Conservation (phyloP, 2,113 vertebrate species). For the Brienomyrus brachyistius region DNA sequence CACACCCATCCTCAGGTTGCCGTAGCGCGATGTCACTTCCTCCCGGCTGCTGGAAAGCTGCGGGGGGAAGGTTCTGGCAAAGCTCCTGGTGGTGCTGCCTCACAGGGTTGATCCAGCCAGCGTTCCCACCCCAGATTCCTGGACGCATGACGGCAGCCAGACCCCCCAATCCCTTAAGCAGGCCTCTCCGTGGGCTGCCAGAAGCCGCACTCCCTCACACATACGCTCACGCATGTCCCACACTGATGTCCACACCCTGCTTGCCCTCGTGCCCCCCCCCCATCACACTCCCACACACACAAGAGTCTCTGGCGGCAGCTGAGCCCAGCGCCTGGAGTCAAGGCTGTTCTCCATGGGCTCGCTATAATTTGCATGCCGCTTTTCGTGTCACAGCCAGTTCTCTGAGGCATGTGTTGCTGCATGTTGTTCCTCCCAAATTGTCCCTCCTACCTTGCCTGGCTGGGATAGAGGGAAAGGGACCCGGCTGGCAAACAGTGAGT, state of each 20-base stretch:
- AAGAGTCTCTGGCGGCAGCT: conserved; percentile 20
- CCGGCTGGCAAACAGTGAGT: not conserved
- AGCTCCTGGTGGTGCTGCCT: conserved; percentile 49
- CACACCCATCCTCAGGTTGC: conserved; percentile 43
- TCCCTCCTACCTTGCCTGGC: not conserved
- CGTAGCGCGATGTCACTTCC: conserved; percentile 55
- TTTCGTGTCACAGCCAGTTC: conserved; percentile 50
- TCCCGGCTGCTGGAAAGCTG: conserved; percentile 38
- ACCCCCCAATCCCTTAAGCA: conserved; percentile 47
- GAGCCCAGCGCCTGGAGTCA: conserved; percentile 39
- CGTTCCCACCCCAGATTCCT: conserved; percentile 68
- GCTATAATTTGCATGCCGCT: conserved; percentile 32
- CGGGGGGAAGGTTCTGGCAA: conserved; percentile 40
- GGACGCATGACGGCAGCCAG: conserved; percentile 63
- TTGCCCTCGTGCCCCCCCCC: conserved; percentile 9
- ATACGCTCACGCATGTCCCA: not conserved
- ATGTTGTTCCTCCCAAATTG: conserved; percentile 38
- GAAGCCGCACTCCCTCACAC: not conserved
- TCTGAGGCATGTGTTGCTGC: conserved; percentile 52
- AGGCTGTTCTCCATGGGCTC: conserved; percentile 35
- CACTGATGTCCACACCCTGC: conserved; percentile 29
- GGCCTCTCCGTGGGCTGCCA: conserved; percentile 33
- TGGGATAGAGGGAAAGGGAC: not conserved
- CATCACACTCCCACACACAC: conserved; percentile 26
- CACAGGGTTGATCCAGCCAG: conserved; percentile 54